phyloP scores from a whole-genome alignment of 2,113 vertebrate species.

The Mobula birostris region DNA sequence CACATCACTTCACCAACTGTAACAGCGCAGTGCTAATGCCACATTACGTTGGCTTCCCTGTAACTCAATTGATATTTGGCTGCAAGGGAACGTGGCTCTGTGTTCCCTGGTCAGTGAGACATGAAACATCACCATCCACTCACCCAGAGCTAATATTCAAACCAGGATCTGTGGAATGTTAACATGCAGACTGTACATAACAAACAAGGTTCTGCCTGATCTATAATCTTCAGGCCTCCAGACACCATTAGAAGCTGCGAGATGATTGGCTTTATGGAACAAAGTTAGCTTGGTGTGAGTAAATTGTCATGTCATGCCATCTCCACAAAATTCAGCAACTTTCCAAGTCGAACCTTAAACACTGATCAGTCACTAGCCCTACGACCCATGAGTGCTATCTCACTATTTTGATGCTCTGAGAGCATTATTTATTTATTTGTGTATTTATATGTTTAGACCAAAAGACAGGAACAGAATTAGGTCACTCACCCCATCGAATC shows the following conservation, averaged over 20 bases:
- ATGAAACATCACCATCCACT: background rate
- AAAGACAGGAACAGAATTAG: no score
- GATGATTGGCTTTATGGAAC: background rate
- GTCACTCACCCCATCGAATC: no score
- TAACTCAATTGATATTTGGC: background rate
- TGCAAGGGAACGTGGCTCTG: background rate
- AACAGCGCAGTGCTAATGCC: background rate
- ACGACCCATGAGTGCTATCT: no score
- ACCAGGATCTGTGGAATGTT: background rate
- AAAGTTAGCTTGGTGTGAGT: background rate
- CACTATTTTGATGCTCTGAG: no score
- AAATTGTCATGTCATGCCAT: background rate
- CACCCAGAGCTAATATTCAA: background rate
- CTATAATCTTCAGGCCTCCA: background rate
- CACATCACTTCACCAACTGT: background rate
- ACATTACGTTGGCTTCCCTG: no score
- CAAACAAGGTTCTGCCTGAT: background rate
- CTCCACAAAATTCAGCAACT: no score
- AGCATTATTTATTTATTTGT: no score
- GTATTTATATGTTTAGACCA: no score
- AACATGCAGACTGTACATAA: background rate
- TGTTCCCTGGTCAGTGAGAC: background rate
- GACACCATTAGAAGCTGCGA: background rate
- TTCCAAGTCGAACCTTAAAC: no score
- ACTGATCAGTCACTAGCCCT: no score